These are phyloP conservation scores for Leptodactylus fallax DNA, from an alignment of 2,797 vertebrate genomes.

Conservation along the genomic window DNA sequence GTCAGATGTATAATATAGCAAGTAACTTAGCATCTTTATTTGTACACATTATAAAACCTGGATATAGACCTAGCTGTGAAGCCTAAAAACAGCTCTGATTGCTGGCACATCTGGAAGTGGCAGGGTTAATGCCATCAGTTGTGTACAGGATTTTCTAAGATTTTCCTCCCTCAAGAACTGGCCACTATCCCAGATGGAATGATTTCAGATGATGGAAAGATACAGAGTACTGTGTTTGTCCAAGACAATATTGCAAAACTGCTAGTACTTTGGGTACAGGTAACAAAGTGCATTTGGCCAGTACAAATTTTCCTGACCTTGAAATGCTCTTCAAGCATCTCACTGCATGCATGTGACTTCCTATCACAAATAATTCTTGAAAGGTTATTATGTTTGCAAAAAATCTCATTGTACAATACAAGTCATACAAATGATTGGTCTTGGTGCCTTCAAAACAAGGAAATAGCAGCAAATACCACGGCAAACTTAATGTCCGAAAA, in stretches of 20 bases:
- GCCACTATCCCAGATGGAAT: constrained; percentile 62
- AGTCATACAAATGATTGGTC: no score
- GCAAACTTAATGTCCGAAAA: neutral
- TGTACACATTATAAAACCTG: neutral
- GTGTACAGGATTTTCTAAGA: constrained; percentile 60
- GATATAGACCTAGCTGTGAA: neutral
- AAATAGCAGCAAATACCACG: neutral
- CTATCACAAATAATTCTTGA: constrained; percentile 6
- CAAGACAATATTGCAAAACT: constrained; percentile 62
- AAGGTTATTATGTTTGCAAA: constrained; percentile 4
- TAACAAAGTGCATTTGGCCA: constrained; percentile 60
- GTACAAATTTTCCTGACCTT: constrained; percentile 46
- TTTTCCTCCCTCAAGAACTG: constrained; percentile 58
- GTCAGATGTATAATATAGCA: no score
- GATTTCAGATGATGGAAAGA: constrained; percentile 64
- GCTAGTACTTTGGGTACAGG: constrained; percentile 61
- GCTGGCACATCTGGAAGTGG: constrained; percentile 25
- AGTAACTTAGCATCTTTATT: neutral
- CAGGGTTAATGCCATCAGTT: constrained; percentile 54
- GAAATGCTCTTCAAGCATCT: constrained; percentile 45
- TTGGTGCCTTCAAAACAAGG: neutral
- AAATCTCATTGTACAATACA: neutral
- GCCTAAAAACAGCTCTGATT: neutral
- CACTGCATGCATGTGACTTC: constrained; percentile 8
- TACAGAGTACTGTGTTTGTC: constrained; percentile 62